Base-by-base conservation (phyloP, 2,888 invertebrate genomes). In the Morinoia aosen region DNA sequence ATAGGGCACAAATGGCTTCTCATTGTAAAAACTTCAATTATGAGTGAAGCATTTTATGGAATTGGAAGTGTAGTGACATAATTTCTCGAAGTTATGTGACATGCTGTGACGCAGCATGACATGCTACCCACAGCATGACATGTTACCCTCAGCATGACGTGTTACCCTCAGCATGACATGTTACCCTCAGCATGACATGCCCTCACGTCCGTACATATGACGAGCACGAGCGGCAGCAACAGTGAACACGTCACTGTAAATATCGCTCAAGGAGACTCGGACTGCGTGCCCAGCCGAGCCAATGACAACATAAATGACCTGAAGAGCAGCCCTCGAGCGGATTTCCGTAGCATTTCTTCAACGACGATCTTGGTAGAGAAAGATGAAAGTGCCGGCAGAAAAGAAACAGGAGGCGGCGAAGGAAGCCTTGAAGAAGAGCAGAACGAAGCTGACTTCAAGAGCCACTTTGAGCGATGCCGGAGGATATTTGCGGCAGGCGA, bases 401-500 rank as follows among this genome's bases (percentile, higher is more conserved):
- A 33, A 16, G 57, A 93, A 11, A 19, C n/a, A 11, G 93, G 25
- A 57, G 48, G 16, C 12, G 2, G 57, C 11, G 93, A 93, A 56
- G 57, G 57, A 11, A 93, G 57, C 16, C 25, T 25, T 90, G 48
- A 40, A 90, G 90, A 33, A 25, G 25, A 40, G 14, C 57, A 93
- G 33, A 93, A 58, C 19, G 8, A 33, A 33, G 93, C 93, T 5
- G 33, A 93, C 58, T 93, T 93, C 33, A 93, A 95, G n/a, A 95
- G 95, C n/a, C 95, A 64, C n/a, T 95, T 95, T 56, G 95, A 95
- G 19, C 39, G 95, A 58, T 95, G 64, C 64, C 12, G 95, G 19
- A 57, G 95, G 40, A 95, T 95, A 48, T 95, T 95, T 95, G 95
- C 56, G 10, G n/a, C 58, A n/a, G 39, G 94, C 10, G 94, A 95